Conservation (phyloP, 2,888 invertebrate genomes). For the Scaptodrosophila latifasciaeformis region DNA sequence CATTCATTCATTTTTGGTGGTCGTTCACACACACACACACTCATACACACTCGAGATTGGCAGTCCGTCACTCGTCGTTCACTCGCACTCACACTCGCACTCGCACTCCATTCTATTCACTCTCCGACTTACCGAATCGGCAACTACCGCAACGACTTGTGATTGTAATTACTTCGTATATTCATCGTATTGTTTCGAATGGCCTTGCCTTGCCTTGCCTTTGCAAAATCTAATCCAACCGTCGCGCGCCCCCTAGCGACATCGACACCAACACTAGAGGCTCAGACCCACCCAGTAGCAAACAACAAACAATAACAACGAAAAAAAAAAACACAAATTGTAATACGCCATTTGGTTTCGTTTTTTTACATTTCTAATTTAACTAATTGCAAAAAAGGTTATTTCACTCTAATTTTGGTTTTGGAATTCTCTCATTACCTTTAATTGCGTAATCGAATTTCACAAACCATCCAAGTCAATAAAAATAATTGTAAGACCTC, state of each 20-base stretch:
- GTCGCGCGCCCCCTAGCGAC: too few relatives aligned
- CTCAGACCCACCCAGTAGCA: background rate
- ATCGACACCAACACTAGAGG: background rate
- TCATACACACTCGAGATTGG: background rate
- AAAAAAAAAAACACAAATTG: too few relatives aligned
- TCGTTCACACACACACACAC: slow-evolving; percentile 2
- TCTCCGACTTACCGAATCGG: too few relatives aligned
- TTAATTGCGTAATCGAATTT: too few relatives aligned
- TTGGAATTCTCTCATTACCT: too few relatives aligned
- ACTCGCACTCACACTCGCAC: too few relatives aligned
- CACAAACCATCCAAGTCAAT: too few relatives aligned
- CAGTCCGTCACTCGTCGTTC: background rate
- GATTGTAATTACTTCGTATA: background rate
- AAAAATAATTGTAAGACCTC: too few relatives aligned
- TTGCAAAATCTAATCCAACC: background rate
- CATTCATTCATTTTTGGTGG: slow-evolving; percentile 24
- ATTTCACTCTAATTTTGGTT: background rate
- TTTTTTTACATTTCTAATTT: slow-evolving; percentile 7
- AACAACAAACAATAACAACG: too few relatives aligned
- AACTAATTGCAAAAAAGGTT: slow-evolving; percentile 6
- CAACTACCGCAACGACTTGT: too few relatives aligned
- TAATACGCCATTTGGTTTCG: background rate
- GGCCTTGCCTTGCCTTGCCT: background rate
- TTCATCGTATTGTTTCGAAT: background rate
- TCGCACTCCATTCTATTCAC: too few relatives aligned